Evolutionary conservation across 92 coral and sea anemone species (phyloP), one percentile per base, ranked within the genome.

Genomic region (Nematostella vectensis): DNA sequence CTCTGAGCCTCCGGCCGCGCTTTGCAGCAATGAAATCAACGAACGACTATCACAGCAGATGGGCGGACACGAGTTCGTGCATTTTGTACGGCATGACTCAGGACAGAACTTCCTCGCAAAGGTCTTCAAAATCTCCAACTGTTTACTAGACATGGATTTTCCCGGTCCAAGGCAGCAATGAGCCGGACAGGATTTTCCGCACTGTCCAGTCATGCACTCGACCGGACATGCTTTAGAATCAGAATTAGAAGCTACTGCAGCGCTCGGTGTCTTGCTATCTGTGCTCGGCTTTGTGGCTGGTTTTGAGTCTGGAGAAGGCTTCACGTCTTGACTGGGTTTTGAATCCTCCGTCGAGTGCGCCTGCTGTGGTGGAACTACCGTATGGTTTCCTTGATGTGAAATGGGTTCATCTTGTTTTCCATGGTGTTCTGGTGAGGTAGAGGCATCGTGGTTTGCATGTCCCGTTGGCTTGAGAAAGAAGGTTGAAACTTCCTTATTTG

Each of bases 21-120:
- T 55, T 25, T 31, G 3, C n/a, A 66, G 26, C 29, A 66, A 16
- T 9, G 72, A 66, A 9, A 42, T 9, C 18, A 66, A 42, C 2
- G 68, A 37, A 25, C 65, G 65, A 27, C 64, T 56, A 12, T 75
- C 67, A 28, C 95, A 85, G 69, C 95, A 85, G 26, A 85, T 74
- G 2, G 95, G 95, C 0, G 95, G 95, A 43, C 95, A 85, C 10
- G 73, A 29, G 50, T 53, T 71, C n/a, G 73, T 11, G 49, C 95
- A 85, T 25, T 54, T 62, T 11, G 3, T 45, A 25, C 55, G 83
- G 36, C 95, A 85, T 3, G 78, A 66, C 16, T 55, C 48, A 6
- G 95, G 86, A 24, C 95, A 85, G 52, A 85, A 85, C 37, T 58
- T 76, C 3, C 75, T 66, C 18, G 75, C 74, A 54, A 85, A 72